Conservation (phyloP, 2,888 invertebrate species). For the Mesorhabditis belari region DNA sequence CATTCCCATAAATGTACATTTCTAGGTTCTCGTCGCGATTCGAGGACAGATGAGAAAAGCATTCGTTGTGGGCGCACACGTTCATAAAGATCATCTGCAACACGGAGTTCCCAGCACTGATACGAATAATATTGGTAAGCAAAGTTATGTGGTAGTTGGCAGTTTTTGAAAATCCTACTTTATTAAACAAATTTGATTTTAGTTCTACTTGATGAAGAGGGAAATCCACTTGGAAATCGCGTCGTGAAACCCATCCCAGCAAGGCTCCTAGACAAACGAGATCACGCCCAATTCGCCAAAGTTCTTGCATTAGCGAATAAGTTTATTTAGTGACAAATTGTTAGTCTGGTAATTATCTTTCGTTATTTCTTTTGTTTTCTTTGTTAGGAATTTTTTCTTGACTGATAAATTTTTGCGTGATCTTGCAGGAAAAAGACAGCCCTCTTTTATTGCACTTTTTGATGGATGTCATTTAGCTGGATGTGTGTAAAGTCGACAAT, state of each 20-base stretch:
- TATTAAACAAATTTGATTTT: not conserved
- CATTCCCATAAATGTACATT: not conserved
- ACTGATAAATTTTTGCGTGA: not conserved
- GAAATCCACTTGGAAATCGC: conserved; percentile 85
- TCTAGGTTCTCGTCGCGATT: conserved; percentile 48
- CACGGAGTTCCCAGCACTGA: conserved; percentile 51
- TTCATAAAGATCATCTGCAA: conserved; percentile 36
- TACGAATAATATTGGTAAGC: conserved; percentile 66
- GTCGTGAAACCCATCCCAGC: conserved; percentile 89
- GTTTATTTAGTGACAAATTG: conserved; percentile 27
- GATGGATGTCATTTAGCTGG: no score
- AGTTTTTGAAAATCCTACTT: not conserved
- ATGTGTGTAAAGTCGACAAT: no score
- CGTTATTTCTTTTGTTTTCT: not conserved
- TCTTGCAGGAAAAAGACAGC: no score
- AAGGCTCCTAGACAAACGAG: conserved; percentile 35
- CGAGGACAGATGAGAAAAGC: conserved; percentile 51
- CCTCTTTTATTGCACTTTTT: no score
- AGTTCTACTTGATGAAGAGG: conserved; percentile 61
- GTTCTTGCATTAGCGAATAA: conserved; percentile 52
- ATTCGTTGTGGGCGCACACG: conserved; percentile 50
- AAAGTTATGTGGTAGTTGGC: not conserved
- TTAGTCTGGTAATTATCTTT: no score
- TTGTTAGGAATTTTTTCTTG: not conserved
- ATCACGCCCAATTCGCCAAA: conserved; percentile 45